A percentile compares a stretch with the other conserved stretches of the same genome.
phyloP scores from a whole-genome alignment of 2,797 vertebrate species.

The Enoplosus armatus region DNA sequence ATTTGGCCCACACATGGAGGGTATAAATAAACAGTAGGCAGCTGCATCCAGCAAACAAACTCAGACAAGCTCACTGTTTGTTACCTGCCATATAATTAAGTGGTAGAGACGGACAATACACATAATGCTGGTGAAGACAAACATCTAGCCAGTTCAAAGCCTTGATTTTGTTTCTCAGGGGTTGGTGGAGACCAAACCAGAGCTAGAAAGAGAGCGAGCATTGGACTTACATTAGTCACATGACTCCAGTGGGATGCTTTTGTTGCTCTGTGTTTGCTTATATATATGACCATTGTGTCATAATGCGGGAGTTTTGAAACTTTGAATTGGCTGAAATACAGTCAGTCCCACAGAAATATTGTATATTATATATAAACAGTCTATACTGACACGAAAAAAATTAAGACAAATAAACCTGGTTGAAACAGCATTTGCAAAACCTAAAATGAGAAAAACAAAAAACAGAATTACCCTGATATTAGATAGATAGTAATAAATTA shows the following conservation, averaged over 20 bases:
- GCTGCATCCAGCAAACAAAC: neutral
- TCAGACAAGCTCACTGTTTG: neutral
- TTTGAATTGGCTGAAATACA: neutral
- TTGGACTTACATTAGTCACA: neutral
- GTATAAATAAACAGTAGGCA: neutral
- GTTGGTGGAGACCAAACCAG: neutral
- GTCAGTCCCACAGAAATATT: neutral
- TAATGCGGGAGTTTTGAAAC: neutral
- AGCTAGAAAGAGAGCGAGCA: neutral
- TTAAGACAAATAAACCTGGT: neutral
- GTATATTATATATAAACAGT: too few relatives aligned
- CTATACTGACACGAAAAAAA: too few relatives aligned
- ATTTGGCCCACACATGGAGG: neutral
- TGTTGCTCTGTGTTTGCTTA: neutral
- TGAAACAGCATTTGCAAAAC: neutral
- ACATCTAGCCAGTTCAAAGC: neutral
- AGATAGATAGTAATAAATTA: too few relatives aligned
- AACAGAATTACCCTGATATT: neutral
- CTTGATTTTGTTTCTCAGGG: neutral
- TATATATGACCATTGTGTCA: neutral
- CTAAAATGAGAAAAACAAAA: neutral
- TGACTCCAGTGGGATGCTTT: neutral
- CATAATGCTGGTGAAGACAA: neutral
- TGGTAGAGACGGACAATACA: neutral
- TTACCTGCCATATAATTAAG: neutral